Percentiles rank a stretch among this genome's conserved stretches.
Conservation (phyloP, 2,888 invertebrate species). For the Actias luna region DNA sequence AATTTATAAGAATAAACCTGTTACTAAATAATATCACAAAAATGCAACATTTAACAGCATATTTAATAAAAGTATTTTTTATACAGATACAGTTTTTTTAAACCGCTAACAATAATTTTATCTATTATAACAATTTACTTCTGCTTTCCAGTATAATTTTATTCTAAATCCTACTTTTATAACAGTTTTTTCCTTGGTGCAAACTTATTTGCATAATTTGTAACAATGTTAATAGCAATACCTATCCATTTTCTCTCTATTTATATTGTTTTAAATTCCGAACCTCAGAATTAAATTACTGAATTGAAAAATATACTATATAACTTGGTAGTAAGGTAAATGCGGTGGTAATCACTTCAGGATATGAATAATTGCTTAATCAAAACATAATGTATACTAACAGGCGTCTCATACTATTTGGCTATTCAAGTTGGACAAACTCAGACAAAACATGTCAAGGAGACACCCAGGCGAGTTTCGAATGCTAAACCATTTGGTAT, state of each 20-base stretch:
- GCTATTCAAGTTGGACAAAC: slow-evolving; percentile 36
- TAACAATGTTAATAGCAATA: neutral
- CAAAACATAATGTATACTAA: neutral
- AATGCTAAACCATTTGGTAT: slow-evolving; percentile 56
- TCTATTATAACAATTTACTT: neutral
- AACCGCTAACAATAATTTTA: too few species aligned
- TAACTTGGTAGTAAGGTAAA: too few species aligned
- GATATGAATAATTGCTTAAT: neutral
- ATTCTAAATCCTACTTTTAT: neutral
- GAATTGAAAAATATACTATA: neutral
- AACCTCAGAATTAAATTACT: neutral
- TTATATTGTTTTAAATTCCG: neutral
- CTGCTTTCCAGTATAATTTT: neutral
- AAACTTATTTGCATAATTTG: neutral
- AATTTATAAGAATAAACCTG: neutral
- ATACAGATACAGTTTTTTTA: too few species aligned
- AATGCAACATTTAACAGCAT: neutral
- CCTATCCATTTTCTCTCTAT: neutral
- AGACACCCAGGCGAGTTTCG: slow-evolving; percentile 40
- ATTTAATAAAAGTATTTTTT: neutral
- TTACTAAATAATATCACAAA: neutral
- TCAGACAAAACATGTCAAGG: slow-evolving; percentile 64
- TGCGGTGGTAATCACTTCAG: neutral
- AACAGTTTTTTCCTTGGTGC: neutral
- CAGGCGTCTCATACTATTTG: slow-evolving; percentile 27